These are phyloP conservation scores for Nixonia krombeini DNA, from an alignment of 1,140 invertebrate genomes.

Conservation along the genomic window DNA sequence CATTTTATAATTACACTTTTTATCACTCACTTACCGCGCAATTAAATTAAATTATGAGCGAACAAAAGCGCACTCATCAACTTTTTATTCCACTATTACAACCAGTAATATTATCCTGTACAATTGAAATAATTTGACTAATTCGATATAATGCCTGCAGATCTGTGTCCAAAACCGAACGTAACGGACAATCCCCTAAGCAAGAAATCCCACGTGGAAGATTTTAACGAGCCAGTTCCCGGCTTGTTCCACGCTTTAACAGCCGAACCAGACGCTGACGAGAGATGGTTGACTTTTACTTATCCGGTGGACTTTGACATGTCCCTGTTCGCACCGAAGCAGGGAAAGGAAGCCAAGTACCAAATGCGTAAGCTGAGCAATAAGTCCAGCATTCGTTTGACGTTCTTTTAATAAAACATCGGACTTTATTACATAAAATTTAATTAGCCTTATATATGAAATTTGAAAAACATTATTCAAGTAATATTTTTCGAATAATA, in stretches of 20 bases:
- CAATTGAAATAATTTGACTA: too few relatives aligned
- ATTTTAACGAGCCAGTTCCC: slow-evolving; percentile 85
- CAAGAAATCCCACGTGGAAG: slow-evolving; percentile 89
- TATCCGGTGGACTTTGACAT: slow-evolving; percentile 82
- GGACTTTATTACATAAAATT: background rate
- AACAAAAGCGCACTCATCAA: too few relatives aligned
- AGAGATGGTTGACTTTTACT: slow-evolving; percentile 84
- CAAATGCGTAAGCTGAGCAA: slow-evolving; percentile 76
- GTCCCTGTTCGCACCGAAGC: slow-evolving; percentile 69
- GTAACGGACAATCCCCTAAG: slow-evolving; percentile 79
- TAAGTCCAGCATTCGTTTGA: background rate
- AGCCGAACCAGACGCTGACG: slow-evolving; percentile 80
- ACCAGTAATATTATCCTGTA: too few relatives aligned
- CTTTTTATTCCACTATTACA: too few relatives aligned
- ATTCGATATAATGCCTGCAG: slow-evolving; percentile 65
- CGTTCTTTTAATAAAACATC: background rate
- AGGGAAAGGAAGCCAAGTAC: slow-evolving; percentile 79
- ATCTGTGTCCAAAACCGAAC: slow-evolving; percentile 91
- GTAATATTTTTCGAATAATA: background rate
- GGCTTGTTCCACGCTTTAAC: slow-evolving; percentile 88
- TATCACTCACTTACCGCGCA: too few relatives aligned
- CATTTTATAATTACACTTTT: too few relatives aligned
- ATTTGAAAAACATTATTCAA: slow-evolving; percentile 2
- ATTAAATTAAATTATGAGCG: too few relatives aligned
- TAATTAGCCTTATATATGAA: background rate